Base-by-base conservation (phyloP, 2,113 vertebrate genomes). In the Lates calcarifer region DNA sequence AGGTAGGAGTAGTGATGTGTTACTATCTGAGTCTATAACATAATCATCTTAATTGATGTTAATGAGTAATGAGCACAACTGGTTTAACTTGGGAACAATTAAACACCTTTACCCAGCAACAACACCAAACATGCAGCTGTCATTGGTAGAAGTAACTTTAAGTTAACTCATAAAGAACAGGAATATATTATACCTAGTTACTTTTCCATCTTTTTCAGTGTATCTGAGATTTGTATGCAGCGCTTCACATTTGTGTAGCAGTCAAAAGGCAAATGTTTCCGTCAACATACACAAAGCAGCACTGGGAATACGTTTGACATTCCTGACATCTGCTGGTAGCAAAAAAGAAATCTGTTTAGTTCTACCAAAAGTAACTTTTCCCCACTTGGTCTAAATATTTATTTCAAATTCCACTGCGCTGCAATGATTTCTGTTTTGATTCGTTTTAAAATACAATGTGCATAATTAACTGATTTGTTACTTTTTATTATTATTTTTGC, bases 301-400 rank as follows among this genome's bases (percentile, higher is more conserved):
- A 41, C 22, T 63, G 20, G 62, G 56, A 79, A 68, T 64, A 62
- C 26, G 15, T 78, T 63, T 75, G 74, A 70, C 85, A 83, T 81
- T 80, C 47, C 82, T 91, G 90, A 85, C 89, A 87, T 83, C 87
- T 89, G 63, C 84, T 91, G 90, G 92, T 61, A 35, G 51, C 18
- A 71, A 77, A 82, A 35, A 37, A 41, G 0, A 67, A 74, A 57
- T 58, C 18, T 2, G 17, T 58, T 33, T 10, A 35, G 7, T 18
- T 28, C 13, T 26, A 43, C 33, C 28, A 49, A 22, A 74, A n/a
- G 9, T 39, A 79, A 7, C 29, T 29, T 29, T 22, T 24, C 3
- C 20, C 12, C 10, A 22, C 8, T 31, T 45, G 7, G 26, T 24
- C 31, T 64, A 2, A 51, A 29, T 18, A 45, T 51, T 6, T 35